Base-by-base conservation (phyloP, 2,888 invertebrate genomes). In the Pilophorus perplexus region DNA sequence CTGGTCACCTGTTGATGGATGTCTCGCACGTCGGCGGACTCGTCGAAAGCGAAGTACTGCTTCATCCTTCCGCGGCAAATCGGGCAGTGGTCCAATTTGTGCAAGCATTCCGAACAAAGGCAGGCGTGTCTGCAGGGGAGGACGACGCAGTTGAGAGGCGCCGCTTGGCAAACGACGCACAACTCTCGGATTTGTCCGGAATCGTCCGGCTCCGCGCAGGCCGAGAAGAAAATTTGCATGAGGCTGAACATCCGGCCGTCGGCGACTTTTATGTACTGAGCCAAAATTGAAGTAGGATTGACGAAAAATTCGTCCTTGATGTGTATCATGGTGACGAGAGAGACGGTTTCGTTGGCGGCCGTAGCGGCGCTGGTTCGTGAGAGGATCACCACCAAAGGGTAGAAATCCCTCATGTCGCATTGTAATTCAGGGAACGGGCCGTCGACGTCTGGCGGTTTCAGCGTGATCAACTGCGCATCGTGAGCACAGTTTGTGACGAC, bases 121-220 rank as follows among this genome's bases (percentile, higher is more conserved):
- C 52, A 52, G 52, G 52, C 27, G 28, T 52, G 52, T 6, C 52
- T n/a, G 10, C 52, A 52, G 27, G 52, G 52, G 10, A 52, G 10
- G 8, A 52, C 10, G 10, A 28, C 52, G 14, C 52, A 52, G 3
- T 16, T 52, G 3, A 52, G 14, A 1, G 52, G 52, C 23, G 18
- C 18, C 6, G n/a, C 18, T 25, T 28, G 52, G 10, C 52, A 52
- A 1, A 52, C 52, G 3, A 25, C 12, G 14, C 52, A 52, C 2
- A 46, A 14, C 23, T 10, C 20, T 5, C 23, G 23, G 2, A 52
- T 12, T 14, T 4, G n/a, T 12, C 27, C 28, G 1, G 5, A 23
- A 10, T 6, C 52, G 16, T n/a, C 52, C 28, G 25, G 27, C 16
- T 52, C 52, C 2, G 52, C 16, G 16, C 10, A 25, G 14, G 23